phyloP scores from a whole-genome alignment of 2,888 invertebrate genomes.

The Trichacis sp. region DNA sequence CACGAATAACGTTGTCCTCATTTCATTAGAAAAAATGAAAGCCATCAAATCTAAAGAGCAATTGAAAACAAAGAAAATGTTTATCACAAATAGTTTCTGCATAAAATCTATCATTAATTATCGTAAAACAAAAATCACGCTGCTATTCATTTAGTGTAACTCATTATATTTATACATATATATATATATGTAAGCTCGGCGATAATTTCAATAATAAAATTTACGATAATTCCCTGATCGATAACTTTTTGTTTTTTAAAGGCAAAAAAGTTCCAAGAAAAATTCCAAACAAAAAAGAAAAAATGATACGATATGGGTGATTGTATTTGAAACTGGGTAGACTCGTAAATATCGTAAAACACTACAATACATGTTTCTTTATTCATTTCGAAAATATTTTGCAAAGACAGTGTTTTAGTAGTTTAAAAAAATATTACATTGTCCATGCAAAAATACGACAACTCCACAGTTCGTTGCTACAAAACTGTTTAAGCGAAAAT shows the following conservation, averaged over 20 bases:
- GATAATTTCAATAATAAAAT: no score
- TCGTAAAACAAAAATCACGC: constrained; percentile 36
- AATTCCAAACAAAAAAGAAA: no score
- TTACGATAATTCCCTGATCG: constrained; percentile 34
- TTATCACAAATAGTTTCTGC: constrained; percentile 40
- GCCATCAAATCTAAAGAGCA: constrained; percentile 32
- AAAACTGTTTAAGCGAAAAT: constrained; percentile 2
- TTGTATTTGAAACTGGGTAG: not conserved
- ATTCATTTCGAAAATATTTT: constrained; percentile 6
- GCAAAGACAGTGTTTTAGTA: constrained; percentile 3
- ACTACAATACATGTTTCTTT: constrained; percentile 1
- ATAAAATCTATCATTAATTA: constrained; percentile 42
- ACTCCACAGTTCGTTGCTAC: constrained; percentile 1
- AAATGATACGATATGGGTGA: not conserved
- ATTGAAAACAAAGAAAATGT: constrained; percentile 33
- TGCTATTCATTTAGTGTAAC: constrained; percentile 26
- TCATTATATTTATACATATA: constrained; percentile 20
- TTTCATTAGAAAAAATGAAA: constrained; percentile 28
- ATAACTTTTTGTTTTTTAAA: no score
- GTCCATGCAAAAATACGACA: constrained; percentile 4
- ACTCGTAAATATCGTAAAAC: constrained; percentile 4
- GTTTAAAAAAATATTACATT: constrained; percentile 6
- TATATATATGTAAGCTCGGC: constrained; percentile 34
- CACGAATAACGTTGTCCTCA: constrained; percentile 34
- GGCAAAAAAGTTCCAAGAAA: no score